Evolutionary conservation across 2,113 vertebrate genomes (phyloP).

Genomic region (Dinomys branickii): DNA sequence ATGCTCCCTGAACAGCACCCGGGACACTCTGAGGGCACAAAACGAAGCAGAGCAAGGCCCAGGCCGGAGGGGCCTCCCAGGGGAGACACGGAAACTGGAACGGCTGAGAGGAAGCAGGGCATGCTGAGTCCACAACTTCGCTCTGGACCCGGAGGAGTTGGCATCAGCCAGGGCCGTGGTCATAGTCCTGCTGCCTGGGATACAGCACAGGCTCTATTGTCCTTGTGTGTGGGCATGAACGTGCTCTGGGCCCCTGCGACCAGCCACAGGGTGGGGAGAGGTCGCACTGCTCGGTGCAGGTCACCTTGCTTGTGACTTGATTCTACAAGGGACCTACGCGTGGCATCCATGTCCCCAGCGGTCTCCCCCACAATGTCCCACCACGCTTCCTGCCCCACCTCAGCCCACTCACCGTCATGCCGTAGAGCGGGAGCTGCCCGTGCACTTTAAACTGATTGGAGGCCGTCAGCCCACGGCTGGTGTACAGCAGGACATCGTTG

Average conservation of each 20-base stretch:
- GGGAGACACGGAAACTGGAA: background rate
- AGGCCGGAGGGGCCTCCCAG: background rate
- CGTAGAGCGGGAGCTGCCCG: conserved; percentile 93
- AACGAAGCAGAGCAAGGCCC: background rate
- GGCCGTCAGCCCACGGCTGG: conserved; percentile 94
- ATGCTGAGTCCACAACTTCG: background rate
- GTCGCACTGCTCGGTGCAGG: accelerated
- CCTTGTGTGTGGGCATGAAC: accelerated
- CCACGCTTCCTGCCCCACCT: too few species aligned
- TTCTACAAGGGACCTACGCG: background rate
- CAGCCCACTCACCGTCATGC: conserved; percentile 95
- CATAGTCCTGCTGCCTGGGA: accelerated
- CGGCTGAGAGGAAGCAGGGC: background rate
- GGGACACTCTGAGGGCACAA: background rate
- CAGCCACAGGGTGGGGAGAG: too few species aligned
- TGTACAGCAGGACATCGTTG: conserved; percentile 95
- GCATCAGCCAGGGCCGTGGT: background rate
- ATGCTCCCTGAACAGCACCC: background rate
- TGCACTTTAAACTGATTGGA: conserved; percentile 98
- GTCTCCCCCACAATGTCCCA: accelerated
- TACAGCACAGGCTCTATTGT: accelerated
- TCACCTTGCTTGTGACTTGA: background rate
- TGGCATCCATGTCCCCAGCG: background rate
- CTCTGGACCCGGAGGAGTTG: too few species aligned
- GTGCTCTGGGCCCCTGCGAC: too few species aligned